Base-by-base conservation (phyloP, 2,113 vertebrate species). In the Haemorhous mexicanus region DNA sequence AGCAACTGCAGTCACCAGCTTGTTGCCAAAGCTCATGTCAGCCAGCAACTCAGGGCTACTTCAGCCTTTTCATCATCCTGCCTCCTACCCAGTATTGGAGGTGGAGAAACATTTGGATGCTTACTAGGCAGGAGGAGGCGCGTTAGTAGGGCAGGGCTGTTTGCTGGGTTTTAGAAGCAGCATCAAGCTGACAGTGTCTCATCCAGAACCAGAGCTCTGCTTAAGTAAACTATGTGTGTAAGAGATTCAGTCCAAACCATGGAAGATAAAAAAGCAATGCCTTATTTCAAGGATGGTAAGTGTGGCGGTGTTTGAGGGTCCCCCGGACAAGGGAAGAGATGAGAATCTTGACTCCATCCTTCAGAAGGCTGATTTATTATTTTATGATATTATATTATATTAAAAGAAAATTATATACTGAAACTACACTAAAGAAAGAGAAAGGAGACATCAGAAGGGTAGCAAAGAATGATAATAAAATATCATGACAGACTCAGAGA, bases 141-240 rank as follows among this genome's bases (percentile, higher is more conserved):
- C 22, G 13, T 66, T 33, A 43, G 26, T 13, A 58, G 30, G 70
- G 30, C 3, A n/a, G 13, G 37, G n/a, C 14, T 52, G 56, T 52
- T 75, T 52, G 53, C 8, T 75, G 20, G 44, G 37, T 28, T 79
- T 73, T 18, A 62, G 37, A 69, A 74, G 41, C 37, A 74, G 50
- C 33, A 86, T 50, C 7, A 50, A 81, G 26, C 30, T 58, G 58
- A 35, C 11, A 22, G 27, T 1, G 11, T 32, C n/a, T 85, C 46
- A 32, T 9, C 16, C 15, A 32, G 70, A 39, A 74, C 13, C 26
- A 43, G 11, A 61, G 41, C 55, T 62, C 43, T 39, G 7, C 19
- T 78, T 73, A 44, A 11, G 35, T 17, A 6, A 62, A 69, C 5
- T 35, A 27, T 0, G 0, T 5, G 13, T 5, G 1, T 32, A 49